Evolutionary conservation across 2,797 vertebrate species (phyloP), one percentile per base, ranked within the genome.

Genomic region (Pangasius sanitwongsei): DNA sequence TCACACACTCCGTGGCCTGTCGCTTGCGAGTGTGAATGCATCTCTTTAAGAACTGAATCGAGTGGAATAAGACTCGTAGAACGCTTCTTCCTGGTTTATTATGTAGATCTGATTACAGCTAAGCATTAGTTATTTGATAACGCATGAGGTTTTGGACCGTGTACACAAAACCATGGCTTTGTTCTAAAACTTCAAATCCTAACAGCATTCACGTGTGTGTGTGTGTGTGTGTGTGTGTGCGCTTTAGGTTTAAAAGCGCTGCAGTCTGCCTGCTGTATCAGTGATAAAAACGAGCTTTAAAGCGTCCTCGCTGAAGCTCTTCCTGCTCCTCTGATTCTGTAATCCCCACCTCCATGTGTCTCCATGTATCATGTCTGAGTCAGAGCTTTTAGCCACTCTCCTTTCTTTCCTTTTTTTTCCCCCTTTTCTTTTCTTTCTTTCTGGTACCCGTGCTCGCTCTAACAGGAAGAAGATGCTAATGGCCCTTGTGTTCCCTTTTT

Each of bases 341-440:
- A 84, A 89, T 90, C 63, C 88, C 65, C 89, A 82, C 70, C 86
- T 67, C 59, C 67, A 41, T 74, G 34, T 86, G 89, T 78, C 87
- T 65, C 55, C 83, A 67, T 83, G 82, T 37, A 74, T 88, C 80
- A 83, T 87, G 44, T 86, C 86, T 85, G 86, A 69, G 12, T 67
- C 77, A 65, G 78, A 55, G 80, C 80, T 82, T 82, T 59, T 31
- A 82, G 34, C 53, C 80, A 15, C 23, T 82, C 80, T 53, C 2
- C 50, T 23, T 81, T 31, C 75, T 78, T 78, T 44, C 72, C 37
- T 61, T 85, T 74, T 50, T 74, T 59, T 88, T 88, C 2, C 2
- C 41, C 50, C 59, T 57, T 85, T 28, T 77, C 77, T 61, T 91
- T 65, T 53, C 44, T 69, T 69, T 4, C 23, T 18, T 41, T 16